phyloP scores from a whole-genome alignment of 2,888 invertebrate species.

The Hirtodrosophila confusa region DNA sequence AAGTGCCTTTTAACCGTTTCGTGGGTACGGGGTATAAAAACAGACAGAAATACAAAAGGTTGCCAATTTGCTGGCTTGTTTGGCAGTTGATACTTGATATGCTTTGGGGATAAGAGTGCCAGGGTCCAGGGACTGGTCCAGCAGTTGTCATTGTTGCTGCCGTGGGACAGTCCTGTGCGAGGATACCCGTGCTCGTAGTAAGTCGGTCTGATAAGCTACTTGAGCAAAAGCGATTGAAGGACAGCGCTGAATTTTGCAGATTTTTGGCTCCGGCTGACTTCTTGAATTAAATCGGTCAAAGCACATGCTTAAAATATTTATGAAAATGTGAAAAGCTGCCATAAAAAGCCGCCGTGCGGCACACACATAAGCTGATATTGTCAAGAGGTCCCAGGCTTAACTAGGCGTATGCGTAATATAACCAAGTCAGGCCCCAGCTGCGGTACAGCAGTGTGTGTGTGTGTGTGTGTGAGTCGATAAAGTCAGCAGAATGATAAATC shows the following conservation, averaged over 20 bases:
- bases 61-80: slow-evolving; percentile 74
- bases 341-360: slow-evolving; percentile 9
- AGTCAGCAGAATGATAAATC: slow-evolving; percentile 80
- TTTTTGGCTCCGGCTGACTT: slow-evolving; percentile 5
- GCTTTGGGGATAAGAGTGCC: slow-evolving; percentile 45
- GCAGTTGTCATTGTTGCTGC: slow-evolving; percentile 23
- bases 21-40: not conserved
- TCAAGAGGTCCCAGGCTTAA: slow-evolving; percentile 52
- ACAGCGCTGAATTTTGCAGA: slow-evolving; percentile 21
- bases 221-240: slow-evolving; percentile 50
- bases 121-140: slow-evolving; percentile 14
- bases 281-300: slow-evolving; percentile 37
- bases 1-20: too few relatives aligned
- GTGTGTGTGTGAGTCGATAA: slow-evolving; percentile 62
- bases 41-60: slow-evolving; percentile 33
- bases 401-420: slow-evolving; percentile 73
- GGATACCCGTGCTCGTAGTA: slow-evolving; percentile 6
- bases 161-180: not conserved
- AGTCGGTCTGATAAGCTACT: slow-evolving; percentile 75
- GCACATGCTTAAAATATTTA: slow-evolving; percentile 77
- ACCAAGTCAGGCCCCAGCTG: slow-evolving; percentile 5
- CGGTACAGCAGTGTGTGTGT: not conserved
- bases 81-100: slow-evolving; percentile 75
- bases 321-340: slow-evolving; percentile 65
- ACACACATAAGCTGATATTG: slow-evolving; percentile 65